Evolutionary conservation across 2,113 vertebrate species (phyloP), one percentile per base, ranked within the genome.

Genomic region (Erythrocercus mccallii): DNA sequence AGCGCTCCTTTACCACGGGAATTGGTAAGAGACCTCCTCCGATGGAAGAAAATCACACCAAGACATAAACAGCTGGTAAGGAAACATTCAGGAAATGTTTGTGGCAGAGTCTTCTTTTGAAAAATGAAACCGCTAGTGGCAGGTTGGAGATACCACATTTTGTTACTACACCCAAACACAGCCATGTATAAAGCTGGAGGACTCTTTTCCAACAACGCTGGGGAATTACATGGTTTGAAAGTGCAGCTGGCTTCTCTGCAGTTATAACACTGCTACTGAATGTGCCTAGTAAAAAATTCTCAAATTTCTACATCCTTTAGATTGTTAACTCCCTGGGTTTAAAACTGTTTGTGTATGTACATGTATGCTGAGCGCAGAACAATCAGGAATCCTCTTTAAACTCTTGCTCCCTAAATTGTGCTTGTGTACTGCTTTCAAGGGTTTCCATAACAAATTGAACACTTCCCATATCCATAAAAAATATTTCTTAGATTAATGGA

Each of bases 1-100:
- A 54, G 22, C 0, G 0, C 27, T 56, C 25, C 38, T 74, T 56
- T 40, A 44, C n/a, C 3, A 1, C 0, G 1, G 25, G 38, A 47
- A 47, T 47, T 2, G 1, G 16, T 37, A 66, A 47, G 33, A 62
- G 33, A 87, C 12, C 16, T 51, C 8, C 47, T 78, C 51, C 6
- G 4, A 37, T 8, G 23, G 50, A 73, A 92, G 27, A 73, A 86
- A 94, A 86, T 23, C 47, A 61, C 42, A 86, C n/a, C 30, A 51
- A 47, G 35, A 45, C 27, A 61, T 45, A 53, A 93, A 60, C 1
- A 8, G 35, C 22, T 10, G 5, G 28, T 20, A 81, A 70, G n/a
- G 21, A 77, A 47, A 70, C 38, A 58, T 47, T 40, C 1, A 1
- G 21, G 24, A 81, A 70, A 10, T 6, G 48, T 12, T 78, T 42